Evolutionary conservation across 2,888 invertebrate species (phyloP).

Genomic region (Rugalucina vietnamica): DNA sequence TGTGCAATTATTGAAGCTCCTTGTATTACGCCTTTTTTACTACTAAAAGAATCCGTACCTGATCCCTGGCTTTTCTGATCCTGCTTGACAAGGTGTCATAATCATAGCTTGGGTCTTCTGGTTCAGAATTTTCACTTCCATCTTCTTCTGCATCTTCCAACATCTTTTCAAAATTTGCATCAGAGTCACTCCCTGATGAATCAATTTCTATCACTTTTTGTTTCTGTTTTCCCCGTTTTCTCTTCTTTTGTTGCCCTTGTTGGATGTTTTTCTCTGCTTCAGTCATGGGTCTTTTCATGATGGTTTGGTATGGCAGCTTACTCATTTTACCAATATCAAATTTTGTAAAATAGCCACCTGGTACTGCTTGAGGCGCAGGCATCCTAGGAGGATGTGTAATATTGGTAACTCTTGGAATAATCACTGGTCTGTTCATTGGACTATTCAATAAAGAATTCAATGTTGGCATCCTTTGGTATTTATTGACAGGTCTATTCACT

Average conservation of each 20-base stretch:
- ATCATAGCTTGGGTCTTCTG: not conserved
- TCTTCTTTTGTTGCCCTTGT: not conserved
- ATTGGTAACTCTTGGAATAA: not conserved
- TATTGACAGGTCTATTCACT: not conserved
- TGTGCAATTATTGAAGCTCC: too few species aligned
- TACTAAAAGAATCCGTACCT: too few species aligned
- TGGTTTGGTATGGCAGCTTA: too few species aligned
- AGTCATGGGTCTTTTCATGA: too few species aligned
- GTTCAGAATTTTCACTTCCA: not conserved
- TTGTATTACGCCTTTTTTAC: too few species aligned
- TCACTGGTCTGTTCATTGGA: not conserved
- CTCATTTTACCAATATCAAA: not conserved
- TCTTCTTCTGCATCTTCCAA: not conserved
- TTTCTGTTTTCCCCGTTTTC: not conserved
- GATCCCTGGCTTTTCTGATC: not conserved
- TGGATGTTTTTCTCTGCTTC: too few species aligned
- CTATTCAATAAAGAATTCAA: not conserved
- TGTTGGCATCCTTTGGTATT: too few species aligned
- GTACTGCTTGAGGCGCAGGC: not conserved
- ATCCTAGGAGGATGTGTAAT: not conserved
- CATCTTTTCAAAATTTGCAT: not conserved
- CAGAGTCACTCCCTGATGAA: not conserved
- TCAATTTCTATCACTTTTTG: not conserved
- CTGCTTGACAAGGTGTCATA: not conserved
- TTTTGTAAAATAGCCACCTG: not conserved